Evolutionary conservation across 2,797 vertebrate genomes (phyloP).

Genomic region (Artibeus jamaicensis): DNA sequence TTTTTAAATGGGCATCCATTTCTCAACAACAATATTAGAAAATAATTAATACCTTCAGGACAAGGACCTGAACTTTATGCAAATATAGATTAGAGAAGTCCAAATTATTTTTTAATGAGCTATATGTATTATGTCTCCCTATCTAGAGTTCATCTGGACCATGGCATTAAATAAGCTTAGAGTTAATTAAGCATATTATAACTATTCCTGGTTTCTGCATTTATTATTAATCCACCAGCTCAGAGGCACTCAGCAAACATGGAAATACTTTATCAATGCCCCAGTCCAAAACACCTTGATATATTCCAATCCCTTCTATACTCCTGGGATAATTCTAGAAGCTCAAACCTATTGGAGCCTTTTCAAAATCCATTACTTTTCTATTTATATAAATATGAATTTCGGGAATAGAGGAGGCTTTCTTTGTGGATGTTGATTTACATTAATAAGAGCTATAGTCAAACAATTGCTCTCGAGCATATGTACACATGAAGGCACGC

Average conservation of each 20-base stretch:
- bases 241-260: conserved; percentile 63
- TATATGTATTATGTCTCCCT: conserved; percentile 73
- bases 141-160: conserved; percentile 74
- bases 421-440: conserved; percentile 59
- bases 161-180: conserved; percentile 74
- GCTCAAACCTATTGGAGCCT: conserved; percentile 45
- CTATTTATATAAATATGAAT: conserved; percentile 66
- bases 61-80: conserved; percentile 70
- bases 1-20: conserved; percentile 61
- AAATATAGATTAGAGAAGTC: conserved; percentile 71
- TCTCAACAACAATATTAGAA: conserved; percentile 73
- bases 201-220: conserved; percentile 60
- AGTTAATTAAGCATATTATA: conserved; percentile 73
- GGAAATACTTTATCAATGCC: conserved; percentile 56
- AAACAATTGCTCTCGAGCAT: conserved; percentile 50
- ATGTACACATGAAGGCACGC: conserved; percentile 19
- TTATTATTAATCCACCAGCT: conserved; percentile 36
- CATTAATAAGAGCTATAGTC: conserved; percentile 57
- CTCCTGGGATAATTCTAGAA: conserved; percentile 40
- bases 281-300: conserved; percentile 63
- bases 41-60: conserved; percentile 78
- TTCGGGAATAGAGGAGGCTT: conserved; percentile 31
- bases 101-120: conserved; percentile 77
- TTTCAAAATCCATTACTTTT: conserved; percentile 67
- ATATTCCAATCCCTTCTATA: conserved; percentile 56